Percentiles rank a stretch among this genome's conserved stretches.
phyloP scores from a whole-genome alignment of 1,140 invertebrate genomes.

The Atta texana region DNA sequence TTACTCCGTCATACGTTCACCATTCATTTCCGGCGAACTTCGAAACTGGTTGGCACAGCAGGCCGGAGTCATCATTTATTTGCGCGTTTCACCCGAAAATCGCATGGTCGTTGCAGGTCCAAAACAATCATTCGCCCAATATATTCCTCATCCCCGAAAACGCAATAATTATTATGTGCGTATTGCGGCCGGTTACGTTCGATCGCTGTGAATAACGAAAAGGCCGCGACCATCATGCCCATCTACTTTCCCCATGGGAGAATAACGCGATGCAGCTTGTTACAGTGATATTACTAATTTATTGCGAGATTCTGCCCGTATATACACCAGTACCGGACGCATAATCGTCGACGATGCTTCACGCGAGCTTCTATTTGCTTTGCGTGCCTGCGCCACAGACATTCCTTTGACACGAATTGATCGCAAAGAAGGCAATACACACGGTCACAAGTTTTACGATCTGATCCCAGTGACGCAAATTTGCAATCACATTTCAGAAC shows the following conservation, averaged over 20 bases:
- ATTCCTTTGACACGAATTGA: neutral
- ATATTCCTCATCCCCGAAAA: conserved; percentile 18
- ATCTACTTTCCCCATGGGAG: conserved; percentile 14
- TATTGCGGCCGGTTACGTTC: conserved; percentile 35
- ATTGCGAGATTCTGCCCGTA: conserved; percentile 10
- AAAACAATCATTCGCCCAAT: neutral
- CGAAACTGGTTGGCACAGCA: neutral
- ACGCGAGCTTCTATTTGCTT: neutral
- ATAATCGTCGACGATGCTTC: neutral
- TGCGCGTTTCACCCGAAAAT: conserved; percentile 29
- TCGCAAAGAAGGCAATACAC: neutral
- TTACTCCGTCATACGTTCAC: neutral
- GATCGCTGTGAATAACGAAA: conserved; percentile 51
- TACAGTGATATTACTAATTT: conserved; percentile 64
- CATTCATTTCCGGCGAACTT: conserved; percentile 21
- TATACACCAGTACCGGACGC: neutral
- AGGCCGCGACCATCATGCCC: neutral
- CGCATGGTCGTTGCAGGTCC: conserved; percentile 21
- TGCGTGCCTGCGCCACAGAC: neutral
- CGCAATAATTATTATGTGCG: conserved; percentile 54
- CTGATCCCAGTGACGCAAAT: neutral
- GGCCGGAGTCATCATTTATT: conserved; percentile 47
- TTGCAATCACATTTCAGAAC: neutral
- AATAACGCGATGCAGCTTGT: conserved; percentile 31
- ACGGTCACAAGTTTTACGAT: neutral